Evolutionary conservation across 2,113 vertebrate species (phyloP).

Genomic region (Phalacrocorax pelagicus): DNA sequence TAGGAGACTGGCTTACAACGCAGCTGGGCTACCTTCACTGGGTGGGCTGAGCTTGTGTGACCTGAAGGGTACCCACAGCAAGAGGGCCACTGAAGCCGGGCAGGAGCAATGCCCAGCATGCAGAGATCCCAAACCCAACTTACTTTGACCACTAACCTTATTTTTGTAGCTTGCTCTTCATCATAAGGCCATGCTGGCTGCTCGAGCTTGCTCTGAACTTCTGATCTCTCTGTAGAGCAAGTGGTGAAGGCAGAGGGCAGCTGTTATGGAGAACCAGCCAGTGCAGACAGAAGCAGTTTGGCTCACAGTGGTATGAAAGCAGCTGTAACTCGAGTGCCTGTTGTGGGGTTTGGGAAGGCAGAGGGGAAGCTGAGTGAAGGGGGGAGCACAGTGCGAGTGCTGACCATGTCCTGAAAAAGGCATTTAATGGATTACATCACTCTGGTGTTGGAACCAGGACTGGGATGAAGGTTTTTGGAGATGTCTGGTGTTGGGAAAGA

Average conservation of each 20-base stretch:
- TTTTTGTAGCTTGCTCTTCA: not conserved
- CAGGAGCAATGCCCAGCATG: not conserved
- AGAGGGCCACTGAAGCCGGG: not conserved
- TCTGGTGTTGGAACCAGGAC: not conserved
- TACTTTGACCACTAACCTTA: not conserved
- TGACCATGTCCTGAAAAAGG: not conserved
- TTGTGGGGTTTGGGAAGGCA: not conserved
- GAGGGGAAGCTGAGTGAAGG: not conserved
- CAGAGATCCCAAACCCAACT: not conserved
- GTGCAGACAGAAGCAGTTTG: not conserved
- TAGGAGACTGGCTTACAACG: not conserved
- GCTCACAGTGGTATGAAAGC: not conserved
- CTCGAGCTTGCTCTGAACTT: not conserved
- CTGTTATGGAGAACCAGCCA: not conserved
- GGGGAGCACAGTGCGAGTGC: not conserved
- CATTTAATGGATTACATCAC: not conserved
- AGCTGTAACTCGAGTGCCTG: not conserved
- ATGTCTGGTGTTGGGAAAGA: not conserved
- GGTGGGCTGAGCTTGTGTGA: not conserved
- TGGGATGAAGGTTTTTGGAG: not conserved
- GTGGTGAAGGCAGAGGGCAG: not conserved
- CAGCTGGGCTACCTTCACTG: not conserved
- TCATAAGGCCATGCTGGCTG: not conserved
- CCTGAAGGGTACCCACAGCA: not conserved
- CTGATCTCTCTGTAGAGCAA: not conserved